phyloP scores from a whole-genome alignment of 2,113 vertebrate species.

The Tachysurus vachellii region DNA sequence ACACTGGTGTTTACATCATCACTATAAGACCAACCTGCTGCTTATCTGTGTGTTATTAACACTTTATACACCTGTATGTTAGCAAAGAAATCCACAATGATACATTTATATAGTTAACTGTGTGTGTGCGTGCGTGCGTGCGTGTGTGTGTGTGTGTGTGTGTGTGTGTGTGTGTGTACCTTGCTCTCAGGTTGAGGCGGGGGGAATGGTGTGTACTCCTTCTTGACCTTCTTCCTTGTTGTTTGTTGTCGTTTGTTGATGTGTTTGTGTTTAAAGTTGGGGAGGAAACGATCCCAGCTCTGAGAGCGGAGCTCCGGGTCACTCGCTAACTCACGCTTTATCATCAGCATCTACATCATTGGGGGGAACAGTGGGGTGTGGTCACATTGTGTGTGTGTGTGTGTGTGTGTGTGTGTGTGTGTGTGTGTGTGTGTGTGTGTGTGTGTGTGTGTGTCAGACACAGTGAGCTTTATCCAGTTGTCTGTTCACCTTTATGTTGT shows the following conservation, averaged over 20 bases:
- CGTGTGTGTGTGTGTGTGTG: background rate
- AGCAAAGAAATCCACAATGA: no score
- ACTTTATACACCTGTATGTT: no score
- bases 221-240: slow-evolving; percentile 88
- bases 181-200: slow-evolving; percentile 91
- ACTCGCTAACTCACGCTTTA: slow-evolving; percentile 91
- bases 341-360: slow-evolving; percentile 87
- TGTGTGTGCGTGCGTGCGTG: no score
- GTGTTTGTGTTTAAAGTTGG: slow-evolving; percentile 91
- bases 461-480: background rate
- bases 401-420: no score
- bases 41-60: no score
- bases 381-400: background rate
- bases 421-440: background rate
- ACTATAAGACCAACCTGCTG: no score
- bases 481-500: slow-evolving; percentile 92
- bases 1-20: no score
- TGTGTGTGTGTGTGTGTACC: slow-evolving; percentile 67
- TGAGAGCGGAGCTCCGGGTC: slow-evolving; percentile 86
- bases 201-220: slow-evolving; percentile 94
- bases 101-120: no score
- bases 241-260: slow-evolving; percentile 89
- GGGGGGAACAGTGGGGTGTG: background rate
- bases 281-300: slow-evolving; percentile 95
- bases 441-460: no score